Evolutionary conservation across 2,797 vertebrate species (phyloP).

Genomic region (Hafferia zeledoni): DNA sequence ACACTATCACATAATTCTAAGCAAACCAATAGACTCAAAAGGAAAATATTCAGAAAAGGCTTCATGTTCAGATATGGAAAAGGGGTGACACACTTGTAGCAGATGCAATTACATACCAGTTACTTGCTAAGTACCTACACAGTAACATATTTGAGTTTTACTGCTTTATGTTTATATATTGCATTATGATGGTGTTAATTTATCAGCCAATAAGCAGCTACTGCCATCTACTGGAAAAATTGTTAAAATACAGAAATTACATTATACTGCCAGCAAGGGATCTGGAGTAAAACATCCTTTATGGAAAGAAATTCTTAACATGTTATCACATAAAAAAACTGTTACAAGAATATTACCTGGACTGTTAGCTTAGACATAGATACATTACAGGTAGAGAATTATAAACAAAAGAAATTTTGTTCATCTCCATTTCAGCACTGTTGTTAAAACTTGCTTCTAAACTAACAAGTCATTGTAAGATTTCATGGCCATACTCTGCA

Average conservation of each 20-base stretch:
- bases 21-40: background rate
- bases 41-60: background rate
- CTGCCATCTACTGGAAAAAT: constrained; percentile 44
- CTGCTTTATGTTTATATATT: background rate
- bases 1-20: background rate
- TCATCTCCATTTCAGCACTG: background rate
- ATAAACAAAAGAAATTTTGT: background rate
- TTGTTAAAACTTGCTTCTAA: background rate
- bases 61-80: background rate
- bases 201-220: background rate
- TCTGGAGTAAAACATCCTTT: background rate
- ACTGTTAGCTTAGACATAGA: background rate
- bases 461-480: background rate
- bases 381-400: background rate
- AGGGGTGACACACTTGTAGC: background rate
- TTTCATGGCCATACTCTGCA: background rate
- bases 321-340: background rate
- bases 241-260: background rate
- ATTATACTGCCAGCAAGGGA: background rate
- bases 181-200: background rate
- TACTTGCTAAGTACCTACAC: background rate
- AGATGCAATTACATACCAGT: background rate
- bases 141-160: background rate
- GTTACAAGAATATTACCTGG: background rate
- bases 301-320: background rate